These are phyloP conservation scores for Hyposmocoma kahamanoa DNA, from an alignment of 1,140 invertebrate species.

Conservation along the genomic window DNA sequence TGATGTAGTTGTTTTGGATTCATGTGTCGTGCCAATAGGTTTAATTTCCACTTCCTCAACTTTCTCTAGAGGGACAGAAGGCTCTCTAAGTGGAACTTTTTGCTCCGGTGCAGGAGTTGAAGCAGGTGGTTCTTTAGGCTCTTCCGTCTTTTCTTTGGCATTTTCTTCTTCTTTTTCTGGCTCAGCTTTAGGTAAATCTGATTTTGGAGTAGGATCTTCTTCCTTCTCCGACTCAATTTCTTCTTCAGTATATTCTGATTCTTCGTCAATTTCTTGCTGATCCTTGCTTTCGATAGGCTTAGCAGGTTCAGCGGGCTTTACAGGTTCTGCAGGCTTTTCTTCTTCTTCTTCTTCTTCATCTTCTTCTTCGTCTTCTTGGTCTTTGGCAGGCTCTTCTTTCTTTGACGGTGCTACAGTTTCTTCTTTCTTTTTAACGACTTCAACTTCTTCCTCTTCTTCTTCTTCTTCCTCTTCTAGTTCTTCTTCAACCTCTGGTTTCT, in stretches of 20 bases:
- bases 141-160: constrained; percentile 2
- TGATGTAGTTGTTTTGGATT: constrained; percentile 43
- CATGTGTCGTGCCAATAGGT: constrained; percentile 41
- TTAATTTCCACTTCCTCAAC: constrained; percentile 66
- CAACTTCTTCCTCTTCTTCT: constrained; percentile 15
- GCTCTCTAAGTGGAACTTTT: constrained; percentile 46
- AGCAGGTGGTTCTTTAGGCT: constrained; percentile 6
- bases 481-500: constrained; percentile 19
- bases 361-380: constrained; percentile 17
- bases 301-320: constrained; percentile 9
- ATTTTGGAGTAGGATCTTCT: constrained; percentile 13
- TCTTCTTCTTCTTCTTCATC: constrained; percentile 22
- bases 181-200: constrained; percentile 16
- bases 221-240: constrained; percentile 23
- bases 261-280: constrained; percentile 11
- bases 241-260: constrained; percentile 25
- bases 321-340: constrained; percentile 29
- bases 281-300: constrained; percentile 7
- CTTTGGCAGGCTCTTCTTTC: constrained; percentile 15
- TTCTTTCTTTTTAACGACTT: constrained; percentile 4
- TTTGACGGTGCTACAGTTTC: constrained; percentile 16
- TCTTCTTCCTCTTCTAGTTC: constrained; percentile 22
- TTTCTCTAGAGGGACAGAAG: constrained; percentile 56
- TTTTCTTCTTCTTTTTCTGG: constrained; percentile 20
- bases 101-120: constrained; percentile 19